Evolutionary conservation across 1,140 invertebrate genomes (phyloP).

Genomic region (Zaprionus ghesquierei): DNA sequence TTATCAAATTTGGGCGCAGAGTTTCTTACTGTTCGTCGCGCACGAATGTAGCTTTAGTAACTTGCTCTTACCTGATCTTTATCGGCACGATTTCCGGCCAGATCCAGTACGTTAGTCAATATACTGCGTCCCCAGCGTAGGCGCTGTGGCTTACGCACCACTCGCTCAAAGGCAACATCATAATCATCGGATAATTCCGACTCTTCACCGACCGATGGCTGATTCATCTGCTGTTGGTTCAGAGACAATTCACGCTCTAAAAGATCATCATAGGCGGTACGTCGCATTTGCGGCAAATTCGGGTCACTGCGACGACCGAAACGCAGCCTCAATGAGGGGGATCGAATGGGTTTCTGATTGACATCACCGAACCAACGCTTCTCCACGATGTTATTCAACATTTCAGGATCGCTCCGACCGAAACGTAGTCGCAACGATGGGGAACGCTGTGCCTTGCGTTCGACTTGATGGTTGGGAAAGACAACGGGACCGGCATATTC

Average conservation of each 20-base stretch:
- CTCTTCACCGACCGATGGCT: conserved; percentile 19
- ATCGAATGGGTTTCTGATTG: conserved; percentile 84
- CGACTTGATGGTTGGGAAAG: conserved; percentile 85
- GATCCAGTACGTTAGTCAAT: not conserved
- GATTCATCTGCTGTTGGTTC: conserved; percentile 45
- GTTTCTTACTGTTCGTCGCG: too few relatives aligned
- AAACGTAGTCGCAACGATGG: conserved; percentile 88
- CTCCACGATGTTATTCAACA: conserved; percentile 58
- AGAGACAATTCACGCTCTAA: conserved; percentile 62
- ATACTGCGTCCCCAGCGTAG: conserved; percentile 74
- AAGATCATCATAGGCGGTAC: conserved; percentile 64
- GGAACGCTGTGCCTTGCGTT: conserved; percentile 88
- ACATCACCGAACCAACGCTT: conserved; percentile 82
- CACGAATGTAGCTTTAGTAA: too few relatives aligned
- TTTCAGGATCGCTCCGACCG: conserved; percentile 87
- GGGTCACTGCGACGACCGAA: conserved; percentile 87
- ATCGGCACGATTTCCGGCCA: conserved; percentile 3
- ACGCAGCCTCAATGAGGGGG: conserved; percentile 86
- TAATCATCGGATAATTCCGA: conserved; percentile 45
- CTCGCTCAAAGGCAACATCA: conserved; percentile 54
- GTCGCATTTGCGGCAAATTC: conserved; percentile 82
- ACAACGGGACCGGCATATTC: conserved; percentile 78
- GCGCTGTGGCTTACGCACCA: conserved; percentile 73
- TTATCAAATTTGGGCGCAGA: too few relatives aligned
- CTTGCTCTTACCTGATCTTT: conserved; percentile 45